phyloP scores from a whole-genome alignment of 2,797 vertebrate genomes.

The Trematomus bernacchii region DNA sequence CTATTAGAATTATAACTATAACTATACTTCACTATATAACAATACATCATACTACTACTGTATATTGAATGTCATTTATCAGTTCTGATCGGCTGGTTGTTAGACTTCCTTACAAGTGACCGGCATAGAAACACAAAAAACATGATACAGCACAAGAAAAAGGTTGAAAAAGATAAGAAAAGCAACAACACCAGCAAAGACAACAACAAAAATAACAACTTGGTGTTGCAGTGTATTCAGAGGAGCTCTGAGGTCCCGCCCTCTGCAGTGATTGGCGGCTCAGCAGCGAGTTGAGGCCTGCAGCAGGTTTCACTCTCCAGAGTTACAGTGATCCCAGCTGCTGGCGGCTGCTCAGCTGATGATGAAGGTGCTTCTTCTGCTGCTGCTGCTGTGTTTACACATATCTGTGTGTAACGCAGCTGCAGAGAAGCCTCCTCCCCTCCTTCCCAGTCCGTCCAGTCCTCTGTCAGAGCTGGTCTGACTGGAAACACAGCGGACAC shows the following conservation, averaged over 20 bases:
- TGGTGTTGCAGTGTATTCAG: conserved; percentile 9
- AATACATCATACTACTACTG: not conserved
- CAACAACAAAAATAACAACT: not conserved
- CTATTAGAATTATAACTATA: too few relatives aligned
- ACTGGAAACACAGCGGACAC: conserved; percentile 57
- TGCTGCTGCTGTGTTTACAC: conserved; percentile 26
- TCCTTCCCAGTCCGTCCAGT: conserved; percentile 56
- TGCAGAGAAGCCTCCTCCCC: conserved; percentile 66
- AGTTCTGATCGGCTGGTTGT: too few relatives aligned
- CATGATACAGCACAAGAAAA: too few relatives aligned
- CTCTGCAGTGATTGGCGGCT: conserved; percentile 59
- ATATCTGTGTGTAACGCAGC: conserved; percentile 7
- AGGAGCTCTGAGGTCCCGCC: conserved; percentile 62
- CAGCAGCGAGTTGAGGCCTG: conserved; percentile 60
- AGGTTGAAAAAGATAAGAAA: too few relatives aligned
- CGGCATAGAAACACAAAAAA: too few relatives aligned
- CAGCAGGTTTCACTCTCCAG: conserved; percentile 65
- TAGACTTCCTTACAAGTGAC: too few relatives aligned
- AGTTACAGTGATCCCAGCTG: conserved; percentile 55
- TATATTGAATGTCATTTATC: too few relatives aligned
- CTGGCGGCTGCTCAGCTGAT: conserved; percentile 32
- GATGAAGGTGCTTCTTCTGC: conserved; percentile 11
- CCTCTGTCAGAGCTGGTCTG: conserved; percentile 54
- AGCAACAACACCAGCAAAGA: too few relatives aligned
- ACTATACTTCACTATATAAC: too few relatives aligned